Conservation (phyloP, 1,140 invertebrate genomes). For the Stenopsyche tienmushanensis region DNA sequence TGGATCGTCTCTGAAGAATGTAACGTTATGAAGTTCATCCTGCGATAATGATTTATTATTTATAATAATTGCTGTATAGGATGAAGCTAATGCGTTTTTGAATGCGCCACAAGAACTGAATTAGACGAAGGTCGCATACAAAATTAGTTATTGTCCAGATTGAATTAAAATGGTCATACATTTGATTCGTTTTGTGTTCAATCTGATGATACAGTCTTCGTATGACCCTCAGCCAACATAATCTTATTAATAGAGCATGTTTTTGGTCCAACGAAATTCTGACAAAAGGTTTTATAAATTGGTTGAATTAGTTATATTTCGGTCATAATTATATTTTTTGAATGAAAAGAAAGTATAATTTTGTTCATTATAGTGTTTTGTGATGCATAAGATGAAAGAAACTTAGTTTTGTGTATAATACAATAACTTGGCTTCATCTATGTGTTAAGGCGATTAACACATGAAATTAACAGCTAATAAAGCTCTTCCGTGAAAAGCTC, state of each 20-base stretch:
- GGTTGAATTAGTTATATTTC: not conserved
- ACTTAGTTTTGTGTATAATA: no score
- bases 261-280: not conserved
- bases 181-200: not conserved
- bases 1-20: not conserved
- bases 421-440: no score
- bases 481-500: no score
- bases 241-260: not conserved
- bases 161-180: not conserved
- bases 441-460: no score
- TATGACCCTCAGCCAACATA: not conserved
- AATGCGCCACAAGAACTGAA: not conserved
- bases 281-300: not conserved
- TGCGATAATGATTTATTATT: not conserved
- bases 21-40: no score
- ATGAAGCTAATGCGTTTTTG: not conserved
- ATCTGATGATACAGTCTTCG: no score
- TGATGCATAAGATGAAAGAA: no score
- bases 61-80: not conserved
- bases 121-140: not conserved
- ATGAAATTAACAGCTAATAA: no score
- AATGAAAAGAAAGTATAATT: no score
- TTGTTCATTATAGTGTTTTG: no score
- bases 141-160: not conserved
- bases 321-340: no score